Conservation (phyloP, 2,113 vertebrate species). For the Clarias gariepinus region DNA sequence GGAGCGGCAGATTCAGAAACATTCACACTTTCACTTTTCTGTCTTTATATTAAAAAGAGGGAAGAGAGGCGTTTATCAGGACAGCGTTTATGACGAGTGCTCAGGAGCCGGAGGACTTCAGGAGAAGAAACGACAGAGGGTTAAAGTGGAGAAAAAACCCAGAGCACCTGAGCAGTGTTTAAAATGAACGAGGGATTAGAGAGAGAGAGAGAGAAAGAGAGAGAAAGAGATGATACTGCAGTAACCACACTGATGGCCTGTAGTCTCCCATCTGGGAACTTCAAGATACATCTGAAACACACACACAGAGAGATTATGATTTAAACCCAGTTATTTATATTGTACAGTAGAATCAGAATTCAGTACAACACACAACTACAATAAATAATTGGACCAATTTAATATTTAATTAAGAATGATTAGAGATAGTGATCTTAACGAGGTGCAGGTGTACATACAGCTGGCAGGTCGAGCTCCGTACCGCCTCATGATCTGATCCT, state of each 20-base stretch:
- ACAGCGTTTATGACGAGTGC: slow-evolving; percentile 40
- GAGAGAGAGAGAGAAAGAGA: slow-evolving; percentile 54
- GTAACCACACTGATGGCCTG: slow-evolving; percentile 77
- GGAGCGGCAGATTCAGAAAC: slow-evolving; percentile 67
- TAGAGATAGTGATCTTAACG: background rate
- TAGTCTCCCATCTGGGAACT: slow-evolving; percentile 67
- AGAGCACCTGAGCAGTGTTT: slow-evolving; percentile 80
- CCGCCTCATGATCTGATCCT: slow-evolving; percentile 93
- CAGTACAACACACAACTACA: background rate
- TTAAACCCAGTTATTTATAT: background rate
- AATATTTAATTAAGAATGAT: background rate
- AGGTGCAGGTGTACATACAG: slow-evolving; percentile 72
- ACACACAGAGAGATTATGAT: background rate
- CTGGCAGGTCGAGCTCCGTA: slow-evolving; percentile 87
- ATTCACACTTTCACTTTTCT: slow-evolving; percentile 63
- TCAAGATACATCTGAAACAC: slow-evolving; percentile 86
- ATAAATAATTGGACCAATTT: background rate
- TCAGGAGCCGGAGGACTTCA: slow-evolving; percentile 67
- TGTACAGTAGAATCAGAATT: background rate
- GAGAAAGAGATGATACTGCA: slow-evolving; percentile 65
- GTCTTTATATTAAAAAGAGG: slow-evolving; percentile 21
- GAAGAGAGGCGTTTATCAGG: slow-evolving; percentile 53
- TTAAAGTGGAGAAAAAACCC: slow-evolving; percentile 77
- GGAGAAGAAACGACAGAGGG: slow-evolving; percentile 69
- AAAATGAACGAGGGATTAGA: slow-evolving; percentile 55